Conservation (phyloP, 2,797 vertebrate species). For the Threskiornis aethiopicus region DNA sequence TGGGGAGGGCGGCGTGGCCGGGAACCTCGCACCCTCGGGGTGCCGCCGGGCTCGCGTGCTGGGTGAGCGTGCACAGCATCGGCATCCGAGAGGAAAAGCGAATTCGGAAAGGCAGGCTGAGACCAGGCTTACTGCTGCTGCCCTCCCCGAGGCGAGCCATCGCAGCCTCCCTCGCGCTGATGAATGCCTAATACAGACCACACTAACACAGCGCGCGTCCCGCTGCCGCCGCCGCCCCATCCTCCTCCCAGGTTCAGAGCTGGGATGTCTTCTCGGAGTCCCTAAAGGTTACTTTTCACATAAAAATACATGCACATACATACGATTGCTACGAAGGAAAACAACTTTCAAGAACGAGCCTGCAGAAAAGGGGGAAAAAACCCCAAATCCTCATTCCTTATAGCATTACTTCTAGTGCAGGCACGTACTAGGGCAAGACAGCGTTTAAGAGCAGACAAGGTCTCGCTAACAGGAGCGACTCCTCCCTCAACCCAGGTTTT, state of each 20-base stretch:
- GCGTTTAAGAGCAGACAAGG: not conserved
- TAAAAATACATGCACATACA: not conserved
- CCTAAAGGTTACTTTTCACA: not conserved
- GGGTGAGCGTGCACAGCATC: not conserved
- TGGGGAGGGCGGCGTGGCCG: rapidly evolving
- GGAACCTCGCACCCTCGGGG: rapidly evolving
- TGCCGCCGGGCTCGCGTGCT: rapidly evolving
- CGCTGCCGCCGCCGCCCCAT: not conserved
- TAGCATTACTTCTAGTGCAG: not conserved
- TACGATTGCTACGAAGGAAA: not conserved
- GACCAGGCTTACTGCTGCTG: not conserved
- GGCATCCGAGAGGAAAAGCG: not conserved
- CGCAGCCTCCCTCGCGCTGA: rapidly evolving
- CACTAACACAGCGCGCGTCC: not conserved
- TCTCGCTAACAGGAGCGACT: not conserved
- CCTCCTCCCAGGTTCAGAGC: not conserved
- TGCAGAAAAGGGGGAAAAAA: not conserved
- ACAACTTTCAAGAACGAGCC: constrained; percentile 22
- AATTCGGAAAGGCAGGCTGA: not conserved
- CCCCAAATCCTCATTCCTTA: not conserved
- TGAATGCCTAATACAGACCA: not conserved
- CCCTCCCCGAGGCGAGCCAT: not conserved
- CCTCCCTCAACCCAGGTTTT: not conserved
- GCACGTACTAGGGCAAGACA: not conserved
- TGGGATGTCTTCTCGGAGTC: not conserved